Base-by-base conservation (phyloP, 2,888 invertebrate species). In the Teleiodes luculella region DNA sequence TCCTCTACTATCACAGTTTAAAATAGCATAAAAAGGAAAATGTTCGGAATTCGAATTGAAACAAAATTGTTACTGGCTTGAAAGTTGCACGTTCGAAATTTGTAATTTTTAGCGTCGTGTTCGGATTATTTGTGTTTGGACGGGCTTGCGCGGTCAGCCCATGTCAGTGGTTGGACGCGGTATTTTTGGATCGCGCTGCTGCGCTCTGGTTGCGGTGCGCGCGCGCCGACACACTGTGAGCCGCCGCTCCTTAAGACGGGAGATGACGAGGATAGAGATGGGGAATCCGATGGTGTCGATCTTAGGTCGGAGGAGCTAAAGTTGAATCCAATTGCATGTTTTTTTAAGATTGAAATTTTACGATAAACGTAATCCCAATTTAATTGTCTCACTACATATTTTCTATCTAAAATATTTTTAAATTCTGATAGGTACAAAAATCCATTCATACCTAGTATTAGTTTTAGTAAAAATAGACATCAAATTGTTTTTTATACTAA, bases 171-270 rank as follows among this genome's bases (percentile, higher is more conserved):
- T 76, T 76, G 74, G 71, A 73, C 50, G 46, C 62, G 71, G 69
- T 85, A 84, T 86, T 87, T 86, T 86, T 78, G 81, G 86, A 80
- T 72, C 74, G 73, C 69, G 65, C 20, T 49, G 49, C 41, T 49
- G 49, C 41, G 68, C 61, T 71, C 80, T 80, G 75, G 78, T 65
- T 83, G 87, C 87, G 78, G 65, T 83, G 87, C 87, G 88, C 82
- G 78, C 68, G 83, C 88, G 88, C 86, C 80, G 83, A 76, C 72
- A 68, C 65, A 70, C 72, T 72, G 80, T 86, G 83, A 86, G 80
- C 76, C 73, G 70, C 72, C 83, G 78, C 86, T 84, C 84, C 86
- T 86, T 84, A 80, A 86, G 86, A 85, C 68, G 85, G 80, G 84
- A 83, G 83, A 80, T 77, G 72, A 65, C 56, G 74, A 72, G 66